Percentiles rank a stretch among this genome's conserved stretches.
These are phyloP conservation scores for Archocentrus centrarchus DNA, from an alignment of 2,113 vertebrate species.

Conservation along the genomic window DNA sequence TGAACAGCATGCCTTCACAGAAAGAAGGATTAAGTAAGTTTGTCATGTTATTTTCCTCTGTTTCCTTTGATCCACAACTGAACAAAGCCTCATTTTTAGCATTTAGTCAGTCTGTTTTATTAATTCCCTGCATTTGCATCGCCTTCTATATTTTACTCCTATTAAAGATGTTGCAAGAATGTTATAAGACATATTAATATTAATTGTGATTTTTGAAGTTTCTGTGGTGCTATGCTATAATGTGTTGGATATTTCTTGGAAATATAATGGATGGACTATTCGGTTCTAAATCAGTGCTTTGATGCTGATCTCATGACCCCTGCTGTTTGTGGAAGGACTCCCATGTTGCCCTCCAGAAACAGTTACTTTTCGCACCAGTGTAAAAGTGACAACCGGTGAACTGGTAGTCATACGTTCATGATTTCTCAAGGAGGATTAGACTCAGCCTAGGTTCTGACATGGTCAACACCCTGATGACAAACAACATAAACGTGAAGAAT, in stretches of 20 bases:
- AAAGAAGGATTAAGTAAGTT: constrained; percentile 33
- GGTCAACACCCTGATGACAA: constrained; percentile 68
- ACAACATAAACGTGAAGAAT: constrained; percentile 56
- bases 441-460: constrained; percentile 48
- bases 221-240: background rate
- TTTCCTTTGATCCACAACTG: constrained; percentile 19
- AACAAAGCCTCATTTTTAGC: background rate
- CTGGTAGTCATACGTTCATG: constrained; percentile 26
- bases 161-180: constrained; percentile 13
- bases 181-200: background rate
- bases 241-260: background rate
- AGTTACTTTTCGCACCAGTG: background rate
- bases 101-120: background rate
- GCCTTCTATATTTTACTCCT: background rate
- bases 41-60: background rate
- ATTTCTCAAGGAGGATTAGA: constrained; percentile 64
- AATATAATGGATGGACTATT: background rate
- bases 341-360: background rate
- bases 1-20: background rate
- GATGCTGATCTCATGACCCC: background rate
- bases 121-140: background rate
- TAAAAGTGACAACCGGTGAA: constrained; percentile 19
- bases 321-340: background rate
- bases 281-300: background rate
- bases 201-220: background rate